phyloP scores from a whole-genome alignment of 2,113 vertebrate species.

The Siniperca chuatsi region DNA sequence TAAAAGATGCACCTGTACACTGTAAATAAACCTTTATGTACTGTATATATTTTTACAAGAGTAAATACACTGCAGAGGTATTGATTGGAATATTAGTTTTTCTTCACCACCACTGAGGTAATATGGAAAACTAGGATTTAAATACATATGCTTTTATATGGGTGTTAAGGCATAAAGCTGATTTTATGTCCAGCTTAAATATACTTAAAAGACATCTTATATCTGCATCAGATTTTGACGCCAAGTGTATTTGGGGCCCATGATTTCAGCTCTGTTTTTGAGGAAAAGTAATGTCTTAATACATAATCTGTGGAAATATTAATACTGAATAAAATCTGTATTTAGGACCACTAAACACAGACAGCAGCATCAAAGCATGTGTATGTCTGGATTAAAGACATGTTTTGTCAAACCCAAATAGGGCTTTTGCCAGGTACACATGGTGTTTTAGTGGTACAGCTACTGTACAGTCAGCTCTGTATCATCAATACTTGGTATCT shows the following conservation, averaged over 20 bases:
- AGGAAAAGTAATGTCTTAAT: conserved; percentile 32
- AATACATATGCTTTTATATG: conserved; percentile 29
- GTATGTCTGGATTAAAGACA: conserved; percentile 28
- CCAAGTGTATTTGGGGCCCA: conserved; percentile 29
- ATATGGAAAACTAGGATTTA: conserved; percentile 46
- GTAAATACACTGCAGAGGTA: conserved; percentile 65
- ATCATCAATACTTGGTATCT: conserved; percentile 58
- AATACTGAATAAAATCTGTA: conserved; percentile 75
- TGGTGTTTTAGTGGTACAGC: conserved; percentile 35
- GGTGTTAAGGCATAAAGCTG: conserved; percentile 65
- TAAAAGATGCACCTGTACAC: conserved; percentile 43
- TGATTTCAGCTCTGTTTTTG: conserved; percentile 20
- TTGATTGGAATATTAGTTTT: conserved; percentile 28
- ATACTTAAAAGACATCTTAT: conserved; percentile 57
- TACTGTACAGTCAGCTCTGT: conserved; percentile 37
- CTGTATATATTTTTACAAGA: conserved; percentile 49
- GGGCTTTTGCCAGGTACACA: conserved; percentile 34
- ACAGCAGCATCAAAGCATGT: conserved; percentile 63
- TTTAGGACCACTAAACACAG: conserved; percentile 48
- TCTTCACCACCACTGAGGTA: conserved; percentile 57
- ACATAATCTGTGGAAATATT: conserved; percentile 41
- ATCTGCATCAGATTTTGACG: conserved; percentile 57
- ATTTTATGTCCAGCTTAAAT: conserved; percentile 27
- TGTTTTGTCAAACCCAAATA: conserved; percentile 22
- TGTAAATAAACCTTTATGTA: conserved; percentile 23